Evolutionary conservation across 30 jellyfish, hydroid and myxozoan species (phyloP), one percentile per base, ranked within the genome.

Genomic region (Turritopsis dohrnii): DNA sequence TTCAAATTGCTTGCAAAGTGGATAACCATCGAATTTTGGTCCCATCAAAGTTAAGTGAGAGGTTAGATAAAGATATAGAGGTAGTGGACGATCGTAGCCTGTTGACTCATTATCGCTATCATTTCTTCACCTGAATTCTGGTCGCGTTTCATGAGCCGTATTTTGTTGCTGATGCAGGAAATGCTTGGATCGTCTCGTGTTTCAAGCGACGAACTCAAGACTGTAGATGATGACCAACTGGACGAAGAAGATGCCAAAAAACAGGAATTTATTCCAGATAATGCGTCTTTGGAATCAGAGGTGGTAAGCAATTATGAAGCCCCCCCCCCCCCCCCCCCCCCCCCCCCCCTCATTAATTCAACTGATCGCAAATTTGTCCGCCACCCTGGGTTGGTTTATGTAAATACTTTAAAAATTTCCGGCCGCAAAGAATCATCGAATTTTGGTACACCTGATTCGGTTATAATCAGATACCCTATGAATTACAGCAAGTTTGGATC

Each of bases 1-100:
- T 94, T 75, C 99, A 94, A 75, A 86, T 94, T 5, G 99, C 99
- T 18, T 94, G 99, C 85, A 79, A 85, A 29, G 72, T 94, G 65
- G 99, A 94, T 77, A 85, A 86, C 22, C 94, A 94, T 52, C 88
- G 97, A 52, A 77, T 94, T 65, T 89, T 94, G 29, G 94, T 89
- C 16, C 99, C 99, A 28, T 88, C 99, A 23, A 83, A 73, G 83
- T 85, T 94, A 20, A 91, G 96, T 8, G 80, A 71, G 18, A 76
- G 75, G 22, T 54, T 30, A 8, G 91, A 96, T 22, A 9, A 7
- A 19, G 72, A 19, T 19, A 19, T 17, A 41, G 82, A 84, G 18
- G 52, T 7, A 23, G 86, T 80, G 31, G 87, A 53, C 28, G 19
- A 23, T 0, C 65, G 83, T 26, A 1, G 60, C 27, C 75, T 82